Evolutionary conservation across 2,888 invertebrate species (phyloP).

Genomic region (Torymus texanus): DNA sequence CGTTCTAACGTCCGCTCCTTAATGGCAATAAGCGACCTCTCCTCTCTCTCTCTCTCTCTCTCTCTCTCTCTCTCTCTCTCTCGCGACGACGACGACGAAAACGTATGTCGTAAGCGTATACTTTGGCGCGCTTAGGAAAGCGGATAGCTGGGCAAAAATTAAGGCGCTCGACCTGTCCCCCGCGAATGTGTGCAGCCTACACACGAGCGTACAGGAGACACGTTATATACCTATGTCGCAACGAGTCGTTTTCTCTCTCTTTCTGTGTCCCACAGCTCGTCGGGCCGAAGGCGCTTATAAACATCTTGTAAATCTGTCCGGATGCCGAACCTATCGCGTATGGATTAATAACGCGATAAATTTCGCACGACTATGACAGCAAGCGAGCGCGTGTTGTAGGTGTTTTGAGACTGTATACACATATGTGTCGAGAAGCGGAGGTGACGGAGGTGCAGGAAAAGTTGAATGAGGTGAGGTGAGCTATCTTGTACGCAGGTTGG

Average conservation of each 20-base stretch:
- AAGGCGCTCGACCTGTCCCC: background rate
- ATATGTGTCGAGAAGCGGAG: no score
- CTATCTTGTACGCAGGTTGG: background rate
- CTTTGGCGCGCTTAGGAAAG: constrained; percentile 24
- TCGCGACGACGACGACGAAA: constrained; percentile 4
- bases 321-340: constrained; percentile 44
- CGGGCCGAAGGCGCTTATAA: constrained; percentile 31
- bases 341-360: constrained; percentile 68
- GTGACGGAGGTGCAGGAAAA: no score
- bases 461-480: background rate
- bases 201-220: background rate
- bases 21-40: constrained; percentile 19
- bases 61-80: background rate
- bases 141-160: constrained; percentile 28
- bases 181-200: background rate
- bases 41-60: background rate
- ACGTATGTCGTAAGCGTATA: constrained; percentile 31
- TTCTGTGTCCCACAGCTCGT: background rate
- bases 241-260: background rate
- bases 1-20: constrained; percentile 23
- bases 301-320: constrained; percentile 59
- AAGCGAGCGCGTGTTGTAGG: constrained; percentile 26
- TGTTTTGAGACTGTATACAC: background rate
- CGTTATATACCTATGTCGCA: constrained; percentile 24
- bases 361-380: constrained; percentile 59